These are phyloP conservation scores for Tupaia chinensis DNA, from an alignment of 2,113 vertebrate species.

Conservation along the genomic window DNA sequence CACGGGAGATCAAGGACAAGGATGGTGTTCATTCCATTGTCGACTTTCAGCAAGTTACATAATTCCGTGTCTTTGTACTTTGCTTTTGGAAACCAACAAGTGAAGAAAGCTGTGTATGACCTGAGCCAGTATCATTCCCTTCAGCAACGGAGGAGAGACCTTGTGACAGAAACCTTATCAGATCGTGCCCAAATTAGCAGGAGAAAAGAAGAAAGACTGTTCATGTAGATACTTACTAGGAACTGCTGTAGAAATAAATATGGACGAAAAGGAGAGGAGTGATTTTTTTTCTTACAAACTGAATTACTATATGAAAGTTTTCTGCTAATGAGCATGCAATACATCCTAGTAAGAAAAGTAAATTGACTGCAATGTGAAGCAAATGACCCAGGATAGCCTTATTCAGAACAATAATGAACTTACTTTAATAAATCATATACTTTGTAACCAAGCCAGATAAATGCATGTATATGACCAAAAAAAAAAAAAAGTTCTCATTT, in stretches of 20 bases:
- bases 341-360: background rate
- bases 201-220: background rate
- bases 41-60: background rate
- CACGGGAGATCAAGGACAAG: background rate
- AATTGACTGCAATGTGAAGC: background rate
- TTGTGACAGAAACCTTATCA: background rate
- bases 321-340: background rate
- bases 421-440: background rate
- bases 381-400: background rate
- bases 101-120: background rate
- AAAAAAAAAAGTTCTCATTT: background rate
- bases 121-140: background rate
- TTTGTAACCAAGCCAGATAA: background rate
- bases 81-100: conserved; percentile 35
- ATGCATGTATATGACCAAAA: background rate
- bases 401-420: background rate
- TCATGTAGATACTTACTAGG: background rate
- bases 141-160: background rate
- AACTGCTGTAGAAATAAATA: background rate
- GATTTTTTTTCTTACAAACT: background rate
- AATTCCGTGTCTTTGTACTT: background rate
- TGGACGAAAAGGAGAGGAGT: background rate
- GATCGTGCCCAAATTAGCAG: background rate
- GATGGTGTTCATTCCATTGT: background rate
- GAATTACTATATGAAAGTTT: background rate